These are phyloP conservation scores for Trematomus loennbergii DNA, from an alignment of 2,113 vertebrate genomes.

Conservation along the genomic window DNA sequence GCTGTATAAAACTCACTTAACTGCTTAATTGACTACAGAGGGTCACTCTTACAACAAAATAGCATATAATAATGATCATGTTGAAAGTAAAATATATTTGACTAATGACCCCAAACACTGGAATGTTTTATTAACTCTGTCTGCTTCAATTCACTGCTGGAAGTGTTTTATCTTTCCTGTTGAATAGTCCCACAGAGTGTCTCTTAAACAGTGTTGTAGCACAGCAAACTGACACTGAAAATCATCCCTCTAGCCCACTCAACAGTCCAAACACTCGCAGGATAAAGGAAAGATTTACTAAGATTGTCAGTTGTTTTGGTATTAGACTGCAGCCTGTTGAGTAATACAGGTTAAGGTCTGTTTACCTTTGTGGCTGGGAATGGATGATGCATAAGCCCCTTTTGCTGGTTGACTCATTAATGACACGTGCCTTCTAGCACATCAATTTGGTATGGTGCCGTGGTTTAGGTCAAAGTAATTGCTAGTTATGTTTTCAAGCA, in stretches of 20 bases:
- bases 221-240: constrained; percentile 13
- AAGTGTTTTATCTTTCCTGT: constrained; percentile 15
- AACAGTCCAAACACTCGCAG: constrained; percentile 25
- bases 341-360: constrained; percentile 68
- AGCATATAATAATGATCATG: constrained; percentile 14
- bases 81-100: constrained; percentile 15
- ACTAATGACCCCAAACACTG: constrained; percentile 5
- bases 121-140: constrained; percentile 5
- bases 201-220: constrained; percentile 28
- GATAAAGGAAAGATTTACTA: constrained; percentile 23
- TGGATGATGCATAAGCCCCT: constrained; percentile 64
- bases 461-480: constrained; percentile 38
- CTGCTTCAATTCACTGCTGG: constrained; percentile 4
- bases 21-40: constrained; percentile 35
- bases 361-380: constrained; percentile 76
- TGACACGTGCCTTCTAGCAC: constrained; percentile 72
- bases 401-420: constrained; percentile 70
- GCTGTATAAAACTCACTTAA: constrained; percentile 17
- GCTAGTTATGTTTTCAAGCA: constrained; percentile 51
- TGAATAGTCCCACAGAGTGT: neutral
- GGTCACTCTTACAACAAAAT: constrained; percentile 34
- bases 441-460: constrained; percentile 54
- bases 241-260: constrained; percentile 11
- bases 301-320: constrained; percentile 66
- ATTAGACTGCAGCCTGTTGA: constrained; percentile 60